phyloP scores from a whole-genome alignment of 2,888 invertebrate genomes.

The Heteromurus nitidus region DNA sequence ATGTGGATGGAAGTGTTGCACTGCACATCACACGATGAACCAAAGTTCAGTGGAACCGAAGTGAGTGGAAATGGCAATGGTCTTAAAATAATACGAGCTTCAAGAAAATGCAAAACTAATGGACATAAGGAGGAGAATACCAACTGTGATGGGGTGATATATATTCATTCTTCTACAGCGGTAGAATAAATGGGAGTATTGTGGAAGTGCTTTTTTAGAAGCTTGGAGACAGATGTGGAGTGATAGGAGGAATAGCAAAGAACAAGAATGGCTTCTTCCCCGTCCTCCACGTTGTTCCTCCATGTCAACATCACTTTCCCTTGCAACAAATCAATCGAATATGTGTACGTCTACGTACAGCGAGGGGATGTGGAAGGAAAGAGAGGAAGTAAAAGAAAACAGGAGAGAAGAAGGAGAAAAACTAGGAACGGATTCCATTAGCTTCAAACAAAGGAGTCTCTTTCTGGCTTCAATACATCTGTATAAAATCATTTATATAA shows the following conservation, averaged over 20 bases:
- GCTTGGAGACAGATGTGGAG: neutral
- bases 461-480: conserved; percentile 21
- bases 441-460: conserved; percentile 39
- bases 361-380: conserved; percentile 32
- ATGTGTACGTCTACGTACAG: no score
- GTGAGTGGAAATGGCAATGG: no score
- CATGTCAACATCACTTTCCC: conserved; percentile 56
- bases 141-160: no score
- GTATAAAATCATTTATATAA: conserved; percentile 20
- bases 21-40: no score
- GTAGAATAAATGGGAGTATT: no score
- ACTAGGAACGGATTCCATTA: conserved; percentile 44
- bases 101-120: conserved; percentile 35
- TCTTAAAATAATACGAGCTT: conserved; percentile 42
- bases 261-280: conserved; percentile 1
- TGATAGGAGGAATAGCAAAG: neutral
- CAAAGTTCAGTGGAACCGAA: no score
- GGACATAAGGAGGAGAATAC: conserved; percentile 22
- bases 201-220: no score
- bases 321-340: conserved; percentile 56
- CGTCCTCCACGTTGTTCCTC: neutral
- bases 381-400: conserved; percentile 1
- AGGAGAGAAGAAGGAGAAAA: neutral
- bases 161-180: no score
- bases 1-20: no score